A percentile compares a stretch with the other conserved stretches of the same genome.
Evolutionary conservation across 2,888 invertebrate genomes (phyloP).

Genomic region (Saturnia pavonia): DNA sequence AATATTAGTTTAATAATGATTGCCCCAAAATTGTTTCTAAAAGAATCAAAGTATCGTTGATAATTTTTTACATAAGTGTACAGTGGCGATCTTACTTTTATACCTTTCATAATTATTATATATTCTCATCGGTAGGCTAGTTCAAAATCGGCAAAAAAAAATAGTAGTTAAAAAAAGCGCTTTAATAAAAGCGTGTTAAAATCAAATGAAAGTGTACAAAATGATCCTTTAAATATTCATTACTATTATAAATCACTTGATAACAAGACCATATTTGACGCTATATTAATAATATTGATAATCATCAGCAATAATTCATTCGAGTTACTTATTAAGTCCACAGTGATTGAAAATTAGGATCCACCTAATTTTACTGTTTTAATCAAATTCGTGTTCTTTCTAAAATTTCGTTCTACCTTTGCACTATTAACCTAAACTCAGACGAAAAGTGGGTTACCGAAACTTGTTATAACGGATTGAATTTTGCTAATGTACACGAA

Average conservation of each 20-base stretch:
- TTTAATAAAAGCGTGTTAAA: too few relatives aligned
- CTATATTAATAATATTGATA: not conserved
- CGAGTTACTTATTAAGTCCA: not conserved
- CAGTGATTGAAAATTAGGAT: constrained; percentile 3
- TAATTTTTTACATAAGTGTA: too few relatives aligned
- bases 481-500: constrained; percentile 69
- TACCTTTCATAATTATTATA: too few relatives aligned
- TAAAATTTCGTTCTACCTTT: constrained; percentile 20
- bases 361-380: not conserved
- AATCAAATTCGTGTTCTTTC: constrained; percentile 13
- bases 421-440: constrained; percentile 24
- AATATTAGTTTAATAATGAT: too few relatives aligned
- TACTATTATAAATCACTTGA: not conserved
- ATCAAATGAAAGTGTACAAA: too few relatives aligned
- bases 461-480: constrained; percentile 69
- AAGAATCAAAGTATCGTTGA: too few relatives aligned
- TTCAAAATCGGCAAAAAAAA: too few relatives aligned
- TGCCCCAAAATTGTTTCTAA: too few relatives aligned
- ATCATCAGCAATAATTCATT: not conserved
- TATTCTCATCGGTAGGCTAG: too few relatives aligned
- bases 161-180: too few relatives aligned
- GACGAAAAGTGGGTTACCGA: constrained; percentile 61
- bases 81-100: too few relatives aligned
- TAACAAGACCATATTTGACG: not conserved
- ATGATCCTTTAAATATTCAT: too few relatives aligned